Percentiles rank a stretch among this genome's conserved stretches.
Evolutionary conservation across 2,888 invertebrate species (phyloP).

Genomic region (Drymonia ruficornis): DNA sequence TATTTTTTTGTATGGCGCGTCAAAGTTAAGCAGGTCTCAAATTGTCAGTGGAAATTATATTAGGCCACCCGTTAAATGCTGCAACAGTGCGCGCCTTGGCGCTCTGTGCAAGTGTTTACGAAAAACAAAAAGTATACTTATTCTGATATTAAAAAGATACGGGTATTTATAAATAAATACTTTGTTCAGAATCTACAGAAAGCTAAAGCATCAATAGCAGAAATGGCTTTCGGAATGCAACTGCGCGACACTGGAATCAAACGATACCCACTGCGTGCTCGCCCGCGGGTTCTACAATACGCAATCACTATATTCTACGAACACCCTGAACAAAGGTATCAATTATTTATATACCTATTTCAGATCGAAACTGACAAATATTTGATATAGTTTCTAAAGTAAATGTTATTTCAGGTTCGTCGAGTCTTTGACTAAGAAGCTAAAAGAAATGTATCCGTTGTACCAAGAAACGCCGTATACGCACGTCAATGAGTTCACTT

Average conservation of each 20-base stretch:
- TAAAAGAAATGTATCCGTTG: conserved; percentile 89
- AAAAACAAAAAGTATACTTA: no score
- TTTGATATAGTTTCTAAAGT: neutral
- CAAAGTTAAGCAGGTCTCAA: no score
- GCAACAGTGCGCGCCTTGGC: no score
- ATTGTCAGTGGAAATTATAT: no score
- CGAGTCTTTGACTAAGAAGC: conserved; percentile 88
- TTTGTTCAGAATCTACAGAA: conserved; percentile 89
- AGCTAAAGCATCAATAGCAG: conserved; percentile 92
- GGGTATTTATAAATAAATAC: neutral
- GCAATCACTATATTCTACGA: conserved; percentile 95
- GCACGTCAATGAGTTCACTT: conserved; percentile 72
- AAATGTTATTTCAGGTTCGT: conserved; percentile 87
- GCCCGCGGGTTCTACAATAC: conserved; percentile 94
- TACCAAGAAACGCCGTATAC: conserved; percentile 83
- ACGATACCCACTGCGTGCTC: conserved; percentile 92
- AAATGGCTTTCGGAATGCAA: conserved; percentile 96
- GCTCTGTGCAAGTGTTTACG: no score
- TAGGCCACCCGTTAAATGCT: no score
- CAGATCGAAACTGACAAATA: neutral
- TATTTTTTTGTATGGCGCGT: no score
- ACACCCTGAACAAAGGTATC: conserved; percentile 88
- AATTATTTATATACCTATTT: neutral
- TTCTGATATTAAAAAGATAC: no score
- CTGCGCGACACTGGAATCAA: conserved; percentile 96